Percentiles rank a stretch among this genome's conserved stretches.
phyloP scores from a whole-genome alignment of 2,113 vertebrate species.

The Upupa epops region DNA sequence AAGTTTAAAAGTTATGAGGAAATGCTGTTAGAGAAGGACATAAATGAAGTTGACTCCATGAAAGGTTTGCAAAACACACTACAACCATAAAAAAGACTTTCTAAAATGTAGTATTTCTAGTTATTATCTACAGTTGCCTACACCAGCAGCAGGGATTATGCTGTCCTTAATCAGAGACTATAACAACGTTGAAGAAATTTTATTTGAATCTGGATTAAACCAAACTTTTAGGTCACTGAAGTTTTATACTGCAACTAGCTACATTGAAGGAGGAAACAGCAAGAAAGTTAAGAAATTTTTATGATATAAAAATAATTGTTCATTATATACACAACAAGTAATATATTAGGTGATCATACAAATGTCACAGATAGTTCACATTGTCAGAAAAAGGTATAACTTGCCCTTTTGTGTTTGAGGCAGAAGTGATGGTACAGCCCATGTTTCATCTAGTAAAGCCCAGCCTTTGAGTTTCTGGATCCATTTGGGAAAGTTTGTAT shows the following conservation, averaged over 20 bases:
- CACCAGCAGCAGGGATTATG: background rate
- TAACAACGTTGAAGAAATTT: conserved; percentile 57
- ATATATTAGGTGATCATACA: background rate
- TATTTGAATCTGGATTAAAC: conserved; percentile 58
- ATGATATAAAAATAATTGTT: conserved; percentile 20
- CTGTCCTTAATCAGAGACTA: conserved; percentile 49
- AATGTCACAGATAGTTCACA: conserved; percentile 15
- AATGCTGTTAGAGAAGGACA: conserved; percentile 68
- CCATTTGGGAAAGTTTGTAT: conserved; percentile 27
- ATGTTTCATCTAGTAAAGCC: background rate
- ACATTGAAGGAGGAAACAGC: conserved; percentile 42
- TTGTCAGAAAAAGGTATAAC: conserved; percentile 6
- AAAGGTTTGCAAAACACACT: conserved; percentile 66
- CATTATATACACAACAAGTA: too few relatives aligned
- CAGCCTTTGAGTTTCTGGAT: background rate
- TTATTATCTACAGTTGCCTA: conserved; percentile 46
- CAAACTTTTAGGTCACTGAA: conserved; percentile 42
- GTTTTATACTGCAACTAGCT: conserved; percentile 28
- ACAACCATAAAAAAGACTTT: conserved; percentile 61
- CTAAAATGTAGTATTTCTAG: conserved; percentile 46
- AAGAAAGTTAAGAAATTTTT: conserved; percentile 48
- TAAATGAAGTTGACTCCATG: conserved; percentile 69
- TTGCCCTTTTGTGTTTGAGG: background rate
- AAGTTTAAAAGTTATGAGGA: conserved; percentile 65
- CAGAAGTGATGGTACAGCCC: background rate